A percentile compares a stretch with the other conserved stretches of the same genome.
These are phyloP conservation scores for Elgaria multicarinata DNA, from an alignment of 2,113 vertebrate genomes.

Conservation along the genomic window DNA sequence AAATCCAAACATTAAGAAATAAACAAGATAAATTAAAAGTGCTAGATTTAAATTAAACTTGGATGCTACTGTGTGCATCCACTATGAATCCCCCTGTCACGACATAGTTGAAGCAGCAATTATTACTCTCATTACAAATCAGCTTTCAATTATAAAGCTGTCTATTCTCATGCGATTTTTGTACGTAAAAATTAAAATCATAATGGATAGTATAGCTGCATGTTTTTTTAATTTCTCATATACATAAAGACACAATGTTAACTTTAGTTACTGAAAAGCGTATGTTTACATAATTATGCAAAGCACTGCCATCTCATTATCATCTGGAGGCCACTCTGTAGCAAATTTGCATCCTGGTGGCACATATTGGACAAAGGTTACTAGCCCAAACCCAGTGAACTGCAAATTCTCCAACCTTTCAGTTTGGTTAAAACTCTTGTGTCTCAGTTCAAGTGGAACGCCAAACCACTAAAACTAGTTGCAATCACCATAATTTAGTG, in stretches of 20 bases:
- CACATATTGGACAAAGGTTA: neutral
- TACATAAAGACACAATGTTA: neutral
- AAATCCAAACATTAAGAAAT: constrained; percentile 25
- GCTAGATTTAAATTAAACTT: constrained; percentile 43
- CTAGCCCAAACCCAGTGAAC: neutral
- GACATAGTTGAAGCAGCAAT: constrained; percentile 31
- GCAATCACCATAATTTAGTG: neutral
- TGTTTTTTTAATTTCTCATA: constrained; percentile 25
- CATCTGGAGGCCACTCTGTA: neutral
- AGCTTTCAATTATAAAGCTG: constrained; percentile 44
- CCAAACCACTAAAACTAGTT: neutral
- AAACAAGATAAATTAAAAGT: constrained; percentile 43
- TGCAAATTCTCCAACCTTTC: neutral
- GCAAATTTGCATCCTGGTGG: neutral
- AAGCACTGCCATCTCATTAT: constrained; percentile 54
- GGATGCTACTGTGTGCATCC: constrained; percentile 44
- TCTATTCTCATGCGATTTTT: constrained; percentile 46
- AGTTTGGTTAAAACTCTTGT: neutral
- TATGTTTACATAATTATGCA: constrained; percentile 49
- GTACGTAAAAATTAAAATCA: constrained; percentile 56
- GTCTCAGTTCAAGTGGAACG: neutral
- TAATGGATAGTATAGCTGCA: constrained; percentile 28
- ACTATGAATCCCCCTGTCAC: neutral
- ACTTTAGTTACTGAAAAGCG: constrained; percentile 55
- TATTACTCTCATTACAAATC: constrained; percentile 50